Evolutionary conservation across 2,888 invertebrate species (phyloP), one percentile per base, ranked within the genome.

Genomic region (Synanthedon formicaeformis): DNA sequence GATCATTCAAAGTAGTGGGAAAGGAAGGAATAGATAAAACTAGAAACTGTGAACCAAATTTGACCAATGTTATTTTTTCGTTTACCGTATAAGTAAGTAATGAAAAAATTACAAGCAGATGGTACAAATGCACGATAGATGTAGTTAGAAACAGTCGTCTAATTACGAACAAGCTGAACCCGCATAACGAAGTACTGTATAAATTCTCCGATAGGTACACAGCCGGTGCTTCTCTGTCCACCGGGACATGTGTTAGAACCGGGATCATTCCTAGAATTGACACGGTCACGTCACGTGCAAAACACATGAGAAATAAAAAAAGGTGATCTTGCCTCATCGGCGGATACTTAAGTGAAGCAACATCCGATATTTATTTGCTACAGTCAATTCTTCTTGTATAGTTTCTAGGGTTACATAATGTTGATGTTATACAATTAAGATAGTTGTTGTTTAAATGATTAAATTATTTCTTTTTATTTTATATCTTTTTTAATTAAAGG

Each of bases 201-300:
- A 13, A 13, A 45, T 54, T 59, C 58, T 58, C 52, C 53, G 51
- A 57, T 53, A 27, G 54, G 56, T 58, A 52, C 59, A 51, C 62
- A 66, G 66, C 66, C 65, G 66, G 67, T 66, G 65, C 60, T 56
- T 50, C 55, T 51, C 51, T 54, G 58, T 53, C 54, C 58, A 56
- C 56, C 59, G 60, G 64, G 72, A 67, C 84, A 79, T 81, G 71
- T 79, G 81, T 66, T 66, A 57, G 58, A 57, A 56, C 63, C 61
- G 62, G 58, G 59, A 61, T 66, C 66, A 64, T 83, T 85, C 83
- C 73, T 79, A 83, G 82, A 83, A 84, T 68, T 70, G 71, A 61
- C 61, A 61, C 56, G 58, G 60, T 56, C 61, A 54, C 60, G 55
- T 75, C 80, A 84, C 75, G 73, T 81, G 82, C 67, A 62, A 54